Evolutionary conservation across 1,140 invertebrate species (phyloP).

Genomic region (Aphelenchoides avenae): DNA sequence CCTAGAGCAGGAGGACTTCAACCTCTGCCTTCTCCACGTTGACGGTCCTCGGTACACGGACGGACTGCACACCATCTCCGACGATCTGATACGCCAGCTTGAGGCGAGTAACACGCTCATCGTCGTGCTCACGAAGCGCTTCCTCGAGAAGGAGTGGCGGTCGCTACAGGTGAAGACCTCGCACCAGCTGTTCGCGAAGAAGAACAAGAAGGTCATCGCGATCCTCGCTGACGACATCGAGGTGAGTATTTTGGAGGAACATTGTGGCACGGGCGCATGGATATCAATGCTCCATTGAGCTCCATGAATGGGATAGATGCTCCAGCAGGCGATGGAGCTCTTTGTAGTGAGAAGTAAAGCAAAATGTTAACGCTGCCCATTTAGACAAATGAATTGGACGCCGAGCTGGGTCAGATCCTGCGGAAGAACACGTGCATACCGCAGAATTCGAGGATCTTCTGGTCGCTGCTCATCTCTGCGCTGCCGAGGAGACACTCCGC

Average conservation of each 20-base stretch:
- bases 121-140: slow-evolving; percentile 42
- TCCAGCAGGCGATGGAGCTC: too few species aligned
- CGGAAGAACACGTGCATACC: slow-evolving; percentile 38
- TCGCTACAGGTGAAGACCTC: slow-evolving; percentile 50
- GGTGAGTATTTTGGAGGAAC: slow-evolving; percentile 10
- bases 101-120: slow-evolving; percentile 40
- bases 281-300: too few species aligned
- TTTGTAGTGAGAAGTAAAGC: too few species aligned
- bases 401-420: slow-evolving; percentile 52
- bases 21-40: slow-evolving; percentile 43
- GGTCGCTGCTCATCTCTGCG: too few species aligned
- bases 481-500: too few species aligned
- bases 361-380: slow-evolving; percentile 34
- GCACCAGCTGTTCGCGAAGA: slow-evolving; percentile 47
- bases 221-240: slow-evolving; percentile 19
- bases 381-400: slow-evolving; percentile 40
- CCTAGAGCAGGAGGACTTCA: slow-evolving; percentile 39
- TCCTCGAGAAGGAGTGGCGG: slow-evolving; percentile 52
- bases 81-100: slow-evolving; percentile 46
- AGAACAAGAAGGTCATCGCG: slow-evolving; percentile 35
- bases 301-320: too few species aligned
- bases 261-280: too few species aligned
- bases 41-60: slow-evolving; percentile 27
- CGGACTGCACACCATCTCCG: slow-evolving; percentile 36
- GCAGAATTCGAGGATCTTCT: too few species aligned